Evolutionary conservation across 2,888 invertebrate genomes (phyloP), one percentile per base, ranked within the genome.

Genomic region (Agrotis exclamationis): DNA sequence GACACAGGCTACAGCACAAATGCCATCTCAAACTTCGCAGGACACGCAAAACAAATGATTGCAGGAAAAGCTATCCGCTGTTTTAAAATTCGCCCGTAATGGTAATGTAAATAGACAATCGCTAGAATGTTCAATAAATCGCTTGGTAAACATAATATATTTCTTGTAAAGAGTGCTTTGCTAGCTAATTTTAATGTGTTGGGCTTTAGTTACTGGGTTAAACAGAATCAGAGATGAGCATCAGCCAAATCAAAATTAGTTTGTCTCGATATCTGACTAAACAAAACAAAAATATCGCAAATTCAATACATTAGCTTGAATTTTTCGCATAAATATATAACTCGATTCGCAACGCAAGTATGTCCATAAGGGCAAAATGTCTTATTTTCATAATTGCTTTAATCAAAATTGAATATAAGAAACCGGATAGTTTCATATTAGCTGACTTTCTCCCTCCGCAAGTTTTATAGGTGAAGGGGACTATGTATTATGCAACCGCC

Each of bases 71-170:
- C 24, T 20, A 70, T 33, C 9, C 39, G 18, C 9, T 24, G 1
- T 50, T 50, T 14, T 24, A 22, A 67, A 75, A 67, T 56, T 47
- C 18, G 22, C 14, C 53, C 51, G 69, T 51, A 69, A 16, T 20
- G n/a, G 22, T 44, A n/a, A n/a, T n/a, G n/a, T n/a, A 58, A 11
- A 28, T 13, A 28, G n/a, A 28, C 16, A 39, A 75, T 20, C 13
- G 47, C 24, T 6, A 16, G 16, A 33, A 20, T 24, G 51, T 11
- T 16, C 39, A 76, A 2, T 14, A 22, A 3, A 51, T 14, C 16
- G 24, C 53, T 53, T 24, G 16, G 1, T 14, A 53, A 53, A 53
- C 33, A 33, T 33, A 14, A 22, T n/a, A n/a, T 24, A 53, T 24
- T 24, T 24, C 9, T 3, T 53, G 16, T 16, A 24, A 22, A 22